Percentiles rank a stretch among this genome's conserved stretches.
Conservation (phyloP, 2,113 vertebrate genomes). For the Astur gentilis region DNA sequence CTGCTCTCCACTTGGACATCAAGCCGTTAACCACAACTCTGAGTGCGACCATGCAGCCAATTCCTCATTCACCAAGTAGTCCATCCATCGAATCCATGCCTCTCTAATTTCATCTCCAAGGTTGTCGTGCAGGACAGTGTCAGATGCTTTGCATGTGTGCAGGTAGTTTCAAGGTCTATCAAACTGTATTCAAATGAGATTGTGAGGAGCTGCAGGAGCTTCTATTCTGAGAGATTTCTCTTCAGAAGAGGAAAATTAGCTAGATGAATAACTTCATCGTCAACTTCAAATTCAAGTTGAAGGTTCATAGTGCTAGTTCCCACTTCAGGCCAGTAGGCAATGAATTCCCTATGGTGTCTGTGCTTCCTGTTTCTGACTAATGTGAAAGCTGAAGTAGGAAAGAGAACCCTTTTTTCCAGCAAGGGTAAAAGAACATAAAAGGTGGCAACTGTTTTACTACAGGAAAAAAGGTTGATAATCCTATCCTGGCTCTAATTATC, state of each 20-base stretch:
- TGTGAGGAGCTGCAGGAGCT: neutral
- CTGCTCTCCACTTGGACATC: too few relatives aligned
- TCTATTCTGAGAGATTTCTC: neutral
- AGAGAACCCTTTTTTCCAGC: neutral
- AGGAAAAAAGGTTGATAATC: neutral
- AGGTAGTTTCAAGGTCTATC: neutral
- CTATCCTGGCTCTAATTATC: neutral
- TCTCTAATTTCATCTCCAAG: too few relatives aligned
- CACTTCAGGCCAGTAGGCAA: neutral
- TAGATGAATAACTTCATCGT: neutral
- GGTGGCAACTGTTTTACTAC: neutral
- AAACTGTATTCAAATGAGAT: neutral
- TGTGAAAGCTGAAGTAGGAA: neutral
- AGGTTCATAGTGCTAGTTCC: neutral
- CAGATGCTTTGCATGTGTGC: too few relatives aligned
- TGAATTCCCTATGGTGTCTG: neutral
- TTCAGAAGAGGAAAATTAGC: neutral
- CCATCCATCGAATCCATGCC: too few relatives aligned
- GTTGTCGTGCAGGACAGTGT: too few relatives aligned
- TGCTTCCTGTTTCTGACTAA: neutral
- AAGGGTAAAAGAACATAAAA: neutral
- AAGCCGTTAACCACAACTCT: too few relatives aligned
- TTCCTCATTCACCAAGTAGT: too few relatives aligned
- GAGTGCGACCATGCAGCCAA: too few relatives aligned
- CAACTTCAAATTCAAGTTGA: neutral